phyloP scores from a whole-genome alignment of 2,113 vertebrate genomes.

The Pogona vitticeps region DNA sequence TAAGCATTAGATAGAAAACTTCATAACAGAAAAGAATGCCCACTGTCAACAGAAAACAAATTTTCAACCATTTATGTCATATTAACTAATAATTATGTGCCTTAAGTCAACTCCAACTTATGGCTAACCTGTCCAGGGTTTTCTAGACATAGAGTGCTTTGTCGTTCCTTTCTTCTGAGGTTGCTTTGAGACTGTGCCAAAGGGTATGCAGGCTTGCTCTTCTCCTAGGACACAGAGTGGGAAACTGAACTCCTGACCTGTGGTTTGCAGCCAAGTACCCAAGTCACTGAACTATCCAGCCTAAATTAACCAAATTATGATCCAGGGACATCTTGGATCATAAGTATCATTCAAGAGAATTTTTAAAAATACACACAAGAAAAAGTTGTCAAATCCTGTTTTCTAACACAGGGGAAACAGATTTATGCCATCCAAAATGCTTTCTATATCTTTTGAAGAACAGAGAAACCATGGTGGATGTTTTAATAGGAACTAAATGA shows the following conservation, averaged over 20 bases:
- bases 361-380: not conserved
- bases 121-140: too few relatives aligned
- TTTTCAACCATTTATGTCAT: not conserved
- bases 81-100: not conserved
- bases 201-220: too few relatives aligned
- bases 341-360: not conserved
- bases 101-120: too few relatives aligned
- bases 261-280: too few relatives aligned
- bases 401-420: not conserved
- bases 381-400: not conserved
- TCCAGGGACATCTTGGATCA: too few relatives aligned
- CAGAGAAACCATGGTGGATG: not conserved
- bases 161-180: too few relatives aligned
- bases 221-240: too few relatives aligned
- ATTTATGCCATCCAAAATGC: not conserved
- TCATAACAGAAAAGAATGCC: not conserved
- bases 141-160: too few relatives aligned
- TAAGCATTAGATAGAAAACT: not conserved
- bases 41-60: not conserved
- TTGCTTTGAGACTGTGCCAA: too few relatives aligned
- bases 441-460: not conserved
- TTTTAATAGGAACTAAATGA: not conserved
- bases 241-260: too few relatives aligned
- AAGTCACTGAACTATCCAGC: too few relatives aligned
- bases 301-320: too few relatives aligned